Evolutionary conservation across 2,797 vertebrate genomes (phyloP).

Genomic region (Pseudochaenichthys georgianus): DNA sequence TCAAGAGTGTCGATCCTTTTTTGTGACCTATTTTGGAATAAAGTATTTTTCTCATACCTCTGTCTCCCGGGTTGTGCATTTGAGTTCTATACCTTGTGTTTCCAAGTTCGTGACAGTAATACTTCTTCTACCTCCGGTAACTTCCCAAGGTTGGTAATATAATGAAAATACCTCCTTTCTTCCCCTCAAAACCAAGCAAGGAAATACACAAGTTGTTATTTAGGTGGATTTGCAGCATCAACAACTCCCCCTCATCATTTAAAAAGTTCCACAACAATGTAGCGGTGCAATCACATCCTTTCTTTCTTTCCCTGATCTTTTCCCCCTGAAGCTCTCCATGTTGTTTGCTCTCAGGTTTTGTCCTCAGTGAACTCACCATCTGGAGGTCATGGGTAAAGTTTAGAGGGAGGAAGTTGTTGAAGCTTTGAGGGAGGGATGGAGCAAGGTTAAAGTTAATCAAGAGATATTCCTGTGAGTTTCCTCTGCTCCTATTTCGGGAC

Average conservation of each 20-base stretch:
- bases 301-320: background rate
- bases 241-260: background rate
- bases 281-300: background rate
- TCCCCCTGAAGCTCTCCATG: background rate
- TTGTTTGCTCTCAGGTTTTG: background rate
- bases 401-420: background rate
- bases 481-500: constrained; percentile 16
- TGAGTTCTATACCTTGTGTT: too few relatives aligned
- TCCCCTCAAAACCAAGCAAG: background rate
- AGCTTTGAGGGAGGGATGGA: background rate
- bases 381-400: constrained; percentile 17
- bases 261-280: background rate
- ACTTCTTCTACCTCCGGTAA: too few relatives aligned
- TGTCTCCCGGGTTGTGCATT: too few relatives aligned
- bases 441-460: constrained; percentile 43
- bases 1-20: too few relatives aligned
- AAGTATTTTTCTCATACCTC: too few relatives aligned
- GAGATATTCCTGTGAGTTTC: constrained; percentile 27
- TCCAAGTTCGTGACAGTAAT: too few relatives aligned
- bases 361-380: constrained; percentile 6
- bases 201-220: constrained; percentile 3
- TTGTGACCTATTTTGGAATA: too few relatives aligned
- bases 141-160: too few relatives aligned
- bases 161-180: background rate
- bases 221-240: constrained; percentile 5